phyloP scores from a whole-genome alignment of 2,113 vertebrate species.

The Muscicapa adusta region DNA sequence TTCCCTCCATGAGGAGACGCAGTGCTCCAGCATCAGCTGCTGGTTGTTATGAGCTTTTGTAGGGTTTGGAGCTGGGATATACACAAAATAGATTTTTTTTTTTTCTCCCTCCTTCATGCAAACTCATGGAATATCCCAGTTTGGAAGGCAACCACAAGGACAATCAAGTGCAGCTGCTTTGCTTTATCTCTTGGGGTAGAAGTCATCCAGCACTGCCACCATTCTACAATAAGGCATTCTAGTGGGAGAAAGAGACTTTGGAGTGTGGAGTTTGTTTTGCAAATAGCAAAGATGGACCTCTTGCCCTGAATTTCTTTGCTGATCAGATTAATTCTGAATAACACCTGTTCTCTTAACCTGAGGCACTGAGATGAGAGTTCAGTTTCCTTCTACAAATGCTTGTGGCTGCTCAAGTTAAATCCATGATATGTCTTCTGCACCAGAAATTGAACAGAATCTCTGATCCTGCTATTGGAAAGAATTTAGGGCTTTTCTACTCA shows the following conservation, averaged over 20 bases:
- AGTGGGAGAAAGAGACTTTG: neutral
- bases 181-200: neutral
- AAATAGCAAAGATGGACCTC: neutral
- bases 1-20: neutral
- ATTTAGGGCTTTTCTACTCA: neutral
- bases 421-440: neutral
- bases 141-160: neutral
- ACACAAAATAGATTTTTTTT: neutral
- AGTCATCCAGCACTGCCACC: neutral
- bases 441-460: neutral
- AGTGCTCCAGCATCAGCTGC: neutral
- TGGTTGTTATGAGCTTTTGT: neutral
- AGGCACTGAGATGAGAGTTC: neutral
- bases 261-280: neutral
- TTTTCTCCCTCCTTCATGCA: neutral
- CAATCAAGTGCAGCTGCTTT: neutral
- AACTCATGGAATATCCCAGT: neutral
- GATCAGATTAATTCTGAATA: neutral
- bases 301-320: neutral
- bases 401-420: neutral
- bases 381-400: neutral
- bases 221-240: neutral
- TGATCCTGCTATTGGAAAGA: neutral
- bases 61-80: neutral
- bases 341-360: fast-evolving